phyloP scores from a whole-genome alignment of 2,113 vertebrate genomes.

The Malurus alboscapulatus region DNA sequence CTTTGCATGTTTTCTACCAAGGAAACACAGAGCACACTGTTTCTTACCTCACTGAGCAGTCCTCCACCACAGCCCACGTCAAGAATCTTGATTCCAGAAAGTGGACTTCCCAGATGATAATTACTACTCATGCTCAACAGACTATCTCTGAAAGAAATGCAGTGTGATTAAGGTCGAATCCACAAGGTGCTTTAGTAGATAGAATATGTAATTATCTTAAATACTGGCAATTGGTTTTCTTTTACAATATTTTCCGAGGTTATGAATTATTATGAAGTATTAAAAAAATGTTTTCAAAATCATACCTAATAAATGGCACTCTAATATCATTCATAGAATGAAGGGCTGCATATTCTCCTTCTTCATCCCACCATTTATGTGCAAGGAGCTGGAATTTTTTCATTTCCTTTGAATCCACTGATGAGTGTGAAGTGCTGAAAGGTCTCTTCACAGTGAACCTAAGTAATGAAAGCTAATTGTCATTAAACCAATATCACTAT shows the following conservation, averaged over 20 bases:
- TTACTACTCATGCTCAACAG: conserved; percentile 78
- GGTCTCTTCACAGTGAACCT: conserved; percentile 50
- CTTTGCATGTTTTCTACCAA: background rate
- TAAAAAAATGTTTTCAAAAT: background rate
- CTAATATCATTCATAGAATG: conserved; percentile 95
- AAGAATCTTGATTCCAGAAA: conserved; percentile 84
- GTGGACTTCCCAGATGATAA: conserved; percentile 80
- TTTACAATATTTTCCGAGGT: background rate
- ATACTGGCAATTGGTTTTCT: background rate
- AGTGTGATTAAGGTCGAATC: background rate
- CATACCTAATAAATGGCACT: conserved; percentile 93
- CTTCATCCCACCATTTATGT: conserved; percentile 92
- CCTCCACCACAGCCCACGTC: conserved; percentile 96
- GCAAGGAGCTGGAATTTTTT: conserved; percentile 87
- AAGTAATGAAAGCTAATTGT: background rate
- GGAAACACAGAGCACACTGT: background rate
- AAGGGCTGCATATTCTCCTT: conserved; percentile 85
- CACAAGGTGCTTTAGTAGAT: background rate
- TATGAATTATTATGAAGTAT: background rate
- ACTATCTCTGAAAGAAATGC: conserved; percentile 83
- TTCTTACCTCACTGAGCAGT: conserved; percentile 87
- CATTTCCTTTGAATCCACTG: conserved; percentile 85
- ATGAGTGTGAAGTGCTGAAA: conserved; percentile 71
- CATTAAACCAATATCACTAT: background rate
- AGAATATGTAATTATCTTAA: background rate